phyloP scores from a whole-genome alignment of 2,888 invertebrate species.

The Flexamia atlantica region DNA sequence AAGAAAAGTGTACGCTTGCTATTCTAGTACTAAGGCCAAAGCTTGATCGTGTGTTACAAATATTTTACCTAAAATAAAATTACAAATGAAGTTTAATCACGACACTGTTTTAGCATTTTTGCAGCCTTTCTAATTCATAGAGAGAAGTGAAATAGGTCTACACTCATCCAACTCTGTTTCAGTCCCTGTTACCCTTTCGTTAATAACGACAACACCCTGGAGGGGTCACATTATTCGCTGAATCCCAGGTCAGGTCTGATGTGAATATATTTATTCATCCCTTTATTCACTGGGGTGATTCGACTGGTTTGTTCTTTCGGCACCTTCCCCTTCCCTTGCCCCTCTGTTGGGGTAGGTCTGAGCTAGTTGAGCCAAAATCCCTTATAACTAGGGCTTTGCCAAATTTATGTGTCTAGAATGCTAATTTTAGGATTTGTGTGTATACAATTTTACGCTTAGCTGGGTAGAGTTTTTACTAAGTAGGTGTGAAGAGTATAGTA shows the following conservation, averaged over 20 bases:
- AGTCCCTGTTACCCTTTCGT: neutral
- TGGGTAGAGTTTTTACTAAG: neutral
- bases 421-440: neutral
- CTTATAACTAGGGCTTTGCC: neutral
- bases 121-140: neutral
- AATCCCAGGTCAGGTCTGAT: neutral
- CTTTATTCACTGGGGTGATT: slow-evolving; percentile 17
- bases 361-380: neutral
- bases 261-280: slow-evolving; percentile 25
- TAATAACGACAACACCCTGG: slow-evolving; percentile 31
- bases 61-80: too few species aligned
- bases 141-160: slow-evolving; percentile 15
- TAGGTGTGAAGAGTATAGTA: too few species aligned
- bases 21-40: too few species aligned
- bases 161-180: neutral
- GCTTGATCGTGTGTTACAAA: too few species aligned
- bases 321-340: slow-evolving; percentile 5
- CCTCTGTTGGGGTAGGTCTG: slow-evolving; percentile 19
- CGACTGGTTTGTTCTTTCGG: slow-evolving; percentile 11
- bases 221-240: slow-evolving; percentile 9
- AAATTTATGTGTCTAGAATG: neutral
- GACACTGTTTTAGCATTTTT: neutral
- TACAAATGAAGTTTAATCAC: neutral
- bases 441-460: neutral
- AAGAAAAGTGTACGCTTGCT: too few species aligned